These are phyloP conservation scores for Falco biarmicus DNA, from an alignment of 2,797 vertebrate genomes.

Conservation along the genomic window DNA sequence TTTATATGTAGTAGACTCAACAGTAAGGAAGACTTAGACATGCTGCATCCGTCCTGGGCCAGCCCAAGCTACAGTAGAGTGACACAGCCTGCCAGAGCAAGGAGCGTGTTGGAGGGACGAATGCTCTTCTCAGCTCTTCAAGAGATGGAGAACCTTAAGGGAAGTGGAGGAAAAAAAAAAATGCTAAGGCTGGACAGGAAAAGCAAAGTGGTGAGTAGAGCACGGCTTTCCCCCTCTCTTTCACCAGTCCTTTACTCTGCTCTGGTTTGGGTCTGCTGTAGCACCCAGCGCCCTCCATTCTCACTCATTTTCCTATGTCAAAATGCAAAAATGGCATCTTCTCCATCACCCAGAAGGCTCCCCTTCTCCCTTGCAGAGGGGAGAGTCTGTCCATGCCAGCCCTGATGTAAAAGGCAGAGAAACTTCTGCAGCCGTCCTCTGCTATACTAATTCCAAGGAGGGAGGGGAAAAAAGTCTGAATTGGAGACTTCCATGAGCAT, in stretches of 20 bases:
- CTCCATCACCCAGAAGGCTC: neutral
- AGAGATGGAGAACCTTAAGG: neutral
- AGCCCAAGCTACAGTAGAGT: neutral
- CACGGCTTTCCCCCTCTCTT: neutral
- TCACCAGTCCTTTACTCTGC: neutral
- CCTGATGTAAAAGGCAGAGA: neutral
- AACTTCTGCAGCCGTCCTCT: neutral
- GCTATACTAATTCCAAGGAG: neutral
- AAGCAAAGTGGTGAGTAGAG: neutral
- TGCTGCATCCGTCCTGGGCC: neutral
- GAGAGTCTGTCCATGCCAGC: neutral
- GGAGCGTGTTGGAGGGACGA: neutral
- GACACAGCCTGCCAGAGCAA: neutral
- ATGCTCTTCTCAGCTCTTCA: neutral
- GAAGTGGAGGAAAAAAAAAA: neutral
- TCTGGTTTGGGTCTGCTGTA: neutral
- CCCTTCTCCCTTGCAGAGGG: neutral
- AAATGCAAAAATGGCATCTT: neutral
- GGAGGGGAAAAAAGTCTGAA: rapidly evolving
- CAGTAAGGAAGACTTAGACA: neutral
- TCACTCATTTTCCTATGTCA: neutral
- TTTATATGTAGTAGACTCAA: neutral
- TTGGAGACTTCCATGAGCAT: neutral
- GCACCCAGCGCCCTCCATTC: neutral
- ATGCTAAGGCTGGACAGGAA: neutral